Percentiles rank a stretch among this genome's conserved stretches.
phyloP scores from a whole-genome alignment of 1,140 invertebrate species.

The Phymorhynchus buccinoides region DNA sequence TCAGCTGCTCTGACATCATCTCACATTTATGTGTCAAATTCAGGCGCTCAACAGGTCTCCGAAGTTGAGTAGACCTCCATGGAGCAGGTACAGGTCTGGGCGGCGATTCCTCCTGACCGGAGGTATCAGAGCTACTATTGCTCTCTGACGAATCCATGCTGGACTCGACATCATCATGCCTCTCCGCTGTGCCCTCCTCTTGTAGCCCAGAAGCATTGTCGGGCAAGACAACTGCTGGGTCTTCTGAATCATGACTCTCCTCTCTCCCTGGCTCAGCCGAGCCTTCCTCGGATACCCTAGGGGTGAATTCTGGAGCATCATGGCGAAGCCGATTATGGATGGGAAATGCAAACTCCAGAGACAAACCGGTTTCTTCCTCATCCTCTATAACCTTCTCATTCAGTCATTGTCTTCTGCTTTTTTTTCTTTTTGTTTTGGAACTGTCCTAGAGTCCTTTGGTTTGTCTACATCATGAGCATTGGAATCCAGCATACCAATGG shows the following conservation, averaged over 20 bases:
- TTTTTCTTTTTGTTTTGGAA: neutral
- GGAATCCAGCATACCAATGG: neutral
- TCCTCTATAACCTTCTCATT: neutral
- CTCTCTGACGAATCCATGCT: neutral
- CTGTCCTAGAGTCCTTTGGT: neutral
- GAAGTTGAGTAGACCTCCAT: neutral
- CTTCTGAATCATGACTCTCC: neutral
- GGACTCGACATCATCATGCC: neutral
- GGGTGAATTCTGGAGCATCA: neutral
- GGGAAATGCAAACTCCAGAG: neutral
- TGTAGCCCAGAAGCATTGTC: neutral
- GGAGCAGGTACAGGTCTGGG: neutral
- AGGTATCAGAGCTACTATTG: neutral
- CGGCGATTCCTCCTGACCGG: neutral
- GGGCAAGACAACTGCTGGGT: neutral
- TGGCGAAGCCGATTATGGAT: too few relatives aligned
- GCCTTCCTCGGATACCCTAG: neutral
- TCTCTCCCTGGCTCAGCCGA: neutral
- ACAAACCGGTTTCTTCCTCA: too few relatives aligned
- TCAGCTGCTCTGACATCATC: too few relatives aligned
- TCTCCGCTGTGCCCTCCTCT: too few relatives aligned
- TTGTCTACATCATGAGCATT: too few relatives aligned
- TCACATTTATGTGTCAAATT: neutral
- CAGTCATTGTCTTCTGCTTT: too few relatives aligned
- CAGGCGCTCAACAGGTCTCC: neutral